phyloP scores from a whole-genome alignment of 2,888 invertebrate species.

The Tethea ocularis region DNA sequence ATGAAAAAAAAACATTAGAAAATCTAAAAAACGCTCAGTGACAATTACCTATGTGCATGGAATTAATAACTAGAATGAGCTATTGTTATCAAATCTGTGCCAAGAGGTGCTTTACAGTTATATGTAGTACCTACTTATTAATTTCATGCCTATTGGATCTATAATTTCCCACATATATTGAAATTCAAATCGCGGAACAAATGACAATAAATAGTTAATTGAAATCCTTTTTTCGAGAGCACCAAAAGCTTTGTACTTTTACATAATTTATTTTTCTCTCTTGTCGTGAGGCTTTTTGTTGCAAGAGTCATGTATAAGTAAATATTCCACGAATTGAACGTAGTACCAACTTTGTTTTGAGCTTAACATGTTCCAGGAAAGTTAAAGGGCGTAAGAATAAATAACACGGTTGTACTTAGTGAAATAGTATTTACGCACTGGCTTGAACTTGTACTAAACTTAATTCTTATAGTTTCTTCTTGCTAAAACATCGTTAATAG shows the following conservation, averaged over 20 bases:
- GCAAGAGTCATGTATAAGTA: neutral
- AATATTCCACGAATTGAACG: neutral
- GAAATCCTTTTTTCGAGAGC: neutral
- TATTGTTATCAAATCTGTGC: too few species aligned
- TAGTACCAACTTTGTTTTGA: neutral
- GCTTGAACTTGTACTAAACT: neutral
- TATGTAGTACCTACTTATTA: too few species aligned
- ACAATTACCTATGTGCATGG: too few species aligned
- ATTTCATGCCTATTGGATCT: too few species aligned
- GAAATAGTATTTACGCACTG: conserved; percentile 4
- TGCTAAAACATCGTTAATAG: neutral
- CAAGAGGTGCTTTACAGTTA: too few species aligned
- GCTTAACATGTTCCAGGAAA: neutral
- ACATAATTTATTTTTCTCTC: neutral
- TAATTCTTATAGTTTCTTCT: neutral
- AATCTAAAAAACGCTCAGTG: too few species aligned
- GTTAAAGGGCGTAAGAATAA: conserved; percentile 1
- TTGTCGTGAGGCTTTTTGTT: neutral
- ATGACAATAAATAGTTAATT: neutral
- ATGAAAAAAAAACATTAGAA: too few species aligned
- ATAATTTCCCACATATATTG: neutral
- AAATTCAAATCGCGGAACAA: neutral
- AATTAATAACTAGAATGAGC: too few species aligned
- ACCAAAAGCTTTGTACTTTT: neutral
- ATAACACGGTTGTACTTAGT: conserved; percentile 1